Evolutionary conservation across 64 coral and sea anemone species (phyloP).

Genomic region (Hydrozoanthus tunicans): DNA sequence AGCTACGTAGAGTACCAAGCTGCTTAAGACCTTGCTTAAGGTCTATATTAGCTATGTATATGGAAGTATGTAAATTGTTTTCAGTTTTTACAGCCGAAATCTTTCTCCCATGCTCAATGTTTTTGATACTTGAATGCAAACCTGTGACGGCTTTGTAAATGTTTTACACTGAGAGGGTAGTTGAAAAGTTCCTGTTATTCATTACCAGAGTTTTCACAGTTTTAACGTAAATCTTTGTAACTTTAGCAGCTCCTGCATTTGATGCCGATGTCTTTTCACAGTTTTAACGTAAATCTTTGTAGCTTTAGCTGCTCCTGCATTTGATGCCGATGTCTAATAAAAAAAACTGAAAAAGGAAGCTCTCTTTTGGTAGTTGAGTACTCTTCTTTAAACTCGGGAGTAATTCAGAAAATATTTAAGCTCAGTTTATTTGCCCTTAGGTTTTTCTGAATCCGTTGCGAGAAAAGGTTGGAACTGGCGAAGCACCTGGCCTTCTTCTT

Average conservation of each 20-base stretch:
- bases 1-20: too few species aligned
- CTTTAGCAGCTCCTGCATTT: background rate
- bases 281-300: background rate
- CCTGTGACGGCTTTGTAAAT: too few species aligned
- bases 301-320: background rate
- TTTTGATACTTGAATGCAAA: too few species aligned
- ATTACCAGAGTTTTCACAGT: background rate
- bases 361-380: background rate
- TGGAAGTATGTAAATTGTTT: too few species aligned
- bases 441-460: slow-evolving; percentile 80
- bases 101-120: too few species aligned
- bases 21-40: too few species aligned
- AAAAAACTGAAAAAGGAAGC: too few species aligned
- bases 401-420: background rate
- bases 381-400: background rate
- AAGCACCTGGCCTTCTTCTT: slow-evolving; percentile 61
- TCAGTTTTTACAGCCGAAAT: too few species aligned
- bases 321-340: background rate
- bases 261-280: background rate
- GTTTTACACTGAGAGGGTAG: too few species aligned
- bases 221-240: background rate
- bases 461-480: slow-evolving; percentile 61
- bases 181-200: background rate
- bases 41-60: too few species aligned
- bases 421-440: background rate